These are phyloP conservation scores for Diaprepes abbreviatus DNA, from an alignment of 2,888 invertebrate species.

Conservation along the genomic window DNA sequence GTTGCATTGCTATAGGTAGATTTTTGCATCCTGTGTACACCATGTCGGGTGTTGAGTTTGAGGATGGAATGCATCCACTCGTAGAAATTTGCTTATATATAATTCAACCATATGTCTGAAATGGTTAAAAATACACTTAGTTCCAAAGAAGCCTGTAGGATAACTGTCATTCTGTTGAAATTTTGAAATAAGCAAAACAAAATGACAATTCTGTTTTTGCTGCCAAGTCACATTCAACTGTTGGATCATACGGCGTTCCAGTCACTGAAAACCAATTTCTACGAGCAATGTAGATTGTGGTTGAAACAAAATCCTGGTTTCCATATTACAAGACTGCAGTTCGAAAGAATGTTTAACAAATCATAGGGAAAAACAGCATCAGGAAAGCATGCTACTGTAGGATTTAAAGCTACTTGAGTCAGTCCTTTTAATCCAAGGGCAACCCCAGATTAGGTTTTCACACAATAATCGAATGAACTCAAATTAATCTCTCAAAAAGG, in stretches of 20 bases:
- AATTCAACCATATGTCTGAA: not conserved
- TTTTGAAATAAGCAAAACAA: no score
- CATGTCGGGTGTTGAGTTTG: conserved; percentile 56
- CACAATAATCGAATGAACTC: not conserved
- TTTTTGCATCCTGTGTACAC: conserved; percentile 50
- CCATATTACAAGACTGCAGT: conserved; percentile 28
- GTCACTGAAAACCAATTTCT: conserved; percentile 54
- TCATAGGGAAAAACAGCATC: conserved; percentile 28
- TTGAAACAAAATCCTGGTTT: conserved; percentile 30
- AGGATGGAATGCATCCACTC: conserved; percentile 53
- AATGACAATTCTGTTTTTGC: conserved; percentile 1
- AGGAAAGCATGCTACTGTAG: conserved; percentile 18
- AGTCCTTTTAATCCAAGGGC: conserved; percentile 6
- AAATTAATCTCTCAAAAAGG: no score
- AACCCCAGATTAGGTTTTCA: not conserved
- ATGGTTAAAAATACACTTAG: not conserved
- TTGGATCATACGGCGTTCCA: conserved; percentile 56
- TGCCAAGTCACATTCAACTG: conserved; percentile 24
- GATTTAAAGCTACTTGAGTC: conserved; percentile 10
- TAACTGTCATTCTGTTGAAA: not conserved
- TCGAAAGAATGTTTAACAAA: conserved; percentile 27
- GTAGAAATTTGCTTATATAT: conserved; percentile 21
- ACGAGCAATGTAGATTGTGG: conserved; percentile 33
- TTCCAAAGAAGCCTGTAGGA: not conserved
- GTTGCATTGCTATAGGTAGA: conserved; percentile 35